These are phyloP conservation scores for Loris lydekkerianus DNA, from an alignment of 2,797 vertebrate species.

Conservation along the genomic window DNA sequence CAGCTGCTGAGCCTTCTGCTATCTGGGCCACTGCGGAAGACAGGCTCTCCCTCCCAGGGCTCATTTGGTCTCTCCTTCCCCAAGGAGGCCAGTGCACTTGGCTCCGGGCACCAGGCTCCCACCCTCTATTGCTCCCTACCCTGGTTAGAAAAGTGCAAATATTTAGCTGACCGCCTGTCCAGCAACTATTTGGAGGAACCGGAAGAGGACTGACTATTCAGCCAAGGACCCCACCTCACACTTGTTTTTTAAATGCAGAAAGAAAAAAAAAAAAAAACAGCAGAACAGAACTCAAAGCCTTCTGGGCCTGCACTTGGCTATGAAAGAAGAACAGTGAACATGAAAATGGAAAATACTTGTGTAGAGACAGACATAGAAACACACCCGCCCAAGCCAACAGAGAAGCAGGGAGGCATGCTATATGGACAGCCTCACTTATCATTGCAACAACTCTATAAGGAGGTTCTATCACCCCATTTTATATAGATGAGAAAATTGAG, in stretches of 20 bases:
- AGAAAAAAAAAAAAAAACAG: neutral
- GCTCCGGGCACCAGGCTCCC: neutral
- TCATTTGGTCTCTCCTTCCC: neutral
- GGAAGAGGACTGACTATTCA: neutral
- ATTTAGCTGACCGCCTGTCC: neutral
- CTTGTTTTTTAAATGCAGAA: slow-evolving; percentile 27
- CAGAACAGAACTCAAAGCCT: neutral
- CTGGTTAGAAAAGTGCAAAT: neutral
- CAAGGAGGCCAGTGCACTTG: neutral
- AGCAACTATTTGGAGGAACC: neutral
- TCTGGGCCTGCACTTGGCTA: neutral
- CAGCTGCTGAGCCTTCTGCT: neutral
- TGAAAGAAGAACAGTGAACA: neutral
- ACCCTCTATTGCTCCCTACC: neutral
- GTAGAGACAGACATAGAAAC: neutral
- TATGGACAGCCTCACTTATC: neutral
- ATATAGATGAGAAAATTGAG: slow-evolving; percentile 25
- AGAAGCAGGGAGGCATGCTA: neutral
- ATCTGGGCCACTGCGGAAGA: neutral
- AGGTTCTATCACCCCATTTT: neutral
- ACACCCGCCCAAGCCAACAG: neutral
- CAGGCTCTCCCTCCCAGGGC: neutral
- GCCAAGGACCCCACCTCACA: neutral
- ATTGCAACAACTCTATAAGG: neutral
- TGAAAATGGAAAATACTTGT: slow-evolving; percentile 18